Base-by-base conservation (phyloP, 2,888 invertebrate genomes). In the Steromphala cineraria region DNA sequence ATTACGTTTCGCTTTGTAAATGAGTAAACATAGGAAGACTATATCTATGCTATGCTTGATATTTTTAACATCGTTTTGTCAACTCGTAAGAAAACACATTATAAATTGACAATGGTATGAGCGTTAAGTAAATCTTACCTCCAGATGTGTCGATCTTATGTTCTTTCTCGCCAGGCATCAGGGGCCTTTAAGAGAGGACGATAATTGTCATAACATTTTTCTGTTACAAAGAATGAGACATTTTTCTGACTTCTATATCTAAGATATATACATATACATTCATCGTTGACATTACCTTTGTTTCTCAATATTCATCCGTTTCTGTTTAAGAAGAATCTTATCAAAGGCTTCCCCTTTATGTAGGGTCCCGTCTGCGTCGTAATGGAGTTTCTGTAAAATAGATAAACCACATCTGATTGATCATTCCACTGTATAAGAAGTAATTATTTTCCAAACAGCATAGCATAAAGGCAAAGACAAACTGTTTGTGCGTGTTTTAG, bases 121-220 rank as follows among this genome's bases (percentile, higher is more conserved):
- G n/a, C n/a, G n/a, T n/a, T 13, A 36, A 24, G 13, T 28, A 24
- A 21, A 13, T n/a, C 15, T 15, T 80, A 83, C 85, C 85, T 76
- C 85, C 85, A 31, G 85, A 81, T 8, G 83, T 53, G 24, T 36
- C 40, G 76, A 24, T 81, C 53, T 62, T 77, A 77, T 79, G 82
- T 17, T 53, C 46, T 78, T 17, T 81, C 75, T 80, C 77, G 17
- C 80, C 80, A 67, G 80, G 80, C 19, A 71, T 46, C 46, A 46
- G 46, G 46, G 46, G 46, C 46, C 46, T 46, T 1, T 10, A 46
- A 46, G 5, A 10, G 10, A 46, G 7, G 13, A 36, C 53, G 10
- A 13, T 8, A 36, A 10, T 10, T 46, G 4, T 46, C 10, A 46
- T 24, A 19, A 56, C 21, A 7, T 62, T 56, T 28, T 36, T 7